A percentile compares a stretch with the other conserved stretches of the same genome.
Conservation (phyloP, 2,888 invertebrate species). For the Megaustenia siamemsis region DNA sequence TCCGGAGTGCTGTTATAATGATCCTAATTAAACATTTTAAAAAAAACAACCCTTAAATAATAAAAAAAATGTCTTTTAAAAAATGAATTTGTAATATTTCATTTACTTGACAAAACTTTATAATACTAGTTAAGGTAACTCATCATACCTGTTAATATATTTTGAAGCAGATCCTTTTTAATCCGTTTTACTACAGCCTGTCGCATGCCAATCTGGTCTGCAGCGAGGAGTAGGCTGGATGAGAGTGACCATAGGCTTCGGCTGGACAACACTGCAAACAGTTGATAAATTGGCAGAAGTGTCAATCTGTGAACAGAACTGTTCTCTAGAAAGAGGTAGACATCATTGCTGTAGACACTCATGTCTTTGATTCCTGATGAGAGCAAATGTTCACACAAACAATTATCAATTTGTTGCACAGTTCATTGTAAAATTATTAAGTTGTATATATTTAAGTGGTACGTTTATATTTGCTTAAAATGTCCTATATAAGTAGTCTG, state of each 20-base stretch:
- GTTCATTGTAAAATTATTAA: no score
- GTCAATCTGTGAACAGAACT: conserved; percentile 64
- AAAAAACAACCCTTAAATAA: no score
- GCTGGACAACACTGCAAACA: conserved; percentile 49
- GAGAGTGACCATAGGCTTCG: conserved; percentile 48
- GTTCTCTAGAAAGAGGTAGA: conserved; percentile 66
- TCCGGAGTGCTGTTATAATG: no score
- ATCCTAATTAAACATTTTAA: no score
- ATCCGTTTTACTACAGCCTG: conserved; percentile 53
- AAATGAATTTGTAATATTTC: no score
- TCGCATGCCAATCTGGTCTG: conserved; percentile 50
- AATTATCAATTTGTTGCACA: not conserved
- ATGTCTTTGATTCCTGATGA: conserved; percentile 46
- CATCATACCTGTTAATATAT: conserved; percentile 32
- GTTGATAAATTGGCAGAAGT: conserved; percentile 61
- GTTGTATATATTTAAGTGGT: no score
- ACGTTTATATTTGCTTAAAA: no score
- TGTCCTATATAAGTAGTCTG: no score
- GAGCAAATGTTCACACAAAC: not conserved
- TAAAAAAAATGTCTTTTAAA: no score
- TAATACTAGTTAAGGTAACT: no score
- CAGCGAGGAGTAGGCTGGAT: conserved; percentile 47
- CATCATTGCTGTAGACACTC: conserved; percentile 55
- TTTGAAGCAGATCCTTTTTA: conserved; percentile 50
- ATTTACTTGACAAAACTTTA: no score